A percentile compares a stretch with the other conserved stretches of the same genome.
Conservation (phyloP, 2,797 vertebrate genomes). For the Lycodopsis pacificus region DNA sequence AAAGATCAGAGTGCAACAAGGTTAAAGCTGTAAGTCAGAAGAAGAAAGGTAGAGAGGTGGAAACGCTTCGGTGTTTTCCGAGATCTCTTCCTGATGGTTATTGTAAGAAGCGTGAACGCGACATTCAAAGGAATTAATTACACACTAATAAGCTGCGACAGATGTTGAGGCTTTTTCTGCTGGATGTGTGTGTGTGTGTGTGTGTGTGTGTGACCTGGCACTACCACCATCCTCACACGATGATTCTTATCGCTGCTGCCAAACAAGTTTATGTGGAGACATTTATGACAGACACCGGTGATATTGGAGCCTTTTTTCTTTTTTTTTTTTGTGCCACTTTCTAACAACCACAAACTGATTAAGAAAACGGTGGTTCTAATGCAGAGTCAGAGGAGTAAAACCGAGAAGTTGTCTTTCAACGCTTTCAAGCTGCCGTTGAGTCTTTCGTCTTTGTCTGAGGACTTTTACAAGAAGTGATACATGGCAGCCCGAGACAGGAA, state of each 20-base stretch:
- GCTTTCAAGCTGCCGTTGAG: constrained; percentile 54
- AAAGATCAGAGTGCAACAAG: constrained; percentile 2
- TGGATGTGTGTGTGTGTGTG: constrained; percentile 10
- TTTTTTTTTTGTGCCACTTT: constrained; percentile 48
- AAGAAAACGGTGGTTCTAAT: background rate
- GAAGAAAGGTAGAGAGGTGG: constrained; percentile 21
- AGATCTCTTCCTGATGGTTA: constrained; percentile 48
- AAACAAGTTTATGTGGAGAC: constrained; percentile 60
- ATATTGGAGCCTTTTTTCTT: background rate
- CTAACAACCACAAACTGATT: constrained; percentile 31
- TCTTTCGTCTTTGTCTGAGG: constrained; percentile 67
- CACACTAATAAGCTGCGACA: constrained; percentile 58
- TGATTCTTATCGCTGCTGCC: constrained; percentile 70
- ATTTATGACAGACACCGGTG: constrained; percentile 23
- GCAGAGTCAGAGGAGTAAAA: constrained; percentile 57
- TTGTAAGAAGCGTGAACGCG: constrained; percentile 44
- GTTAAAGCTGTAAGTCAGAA: constrained; percentile 41
- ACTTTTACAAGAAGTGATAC: constrained; percentile 83
- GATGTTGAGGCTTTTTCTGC: constrained; percentile 54
- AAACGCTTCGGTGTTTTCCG: constrained; percentile 44
- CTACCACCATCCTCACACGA: constrained; percentile 19
- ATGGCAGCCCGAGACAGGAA: constrained; percentile 78
- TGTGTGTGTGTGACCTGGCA: constrained; percentile 46
- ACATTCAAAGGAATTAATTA: constrained; percentile 60
- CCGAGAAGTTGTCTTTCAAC: constrained; percentile 61